phyloP scores from a whole-genome alignment of 2,113 vertebrate species.

The Siniperca knerii region DNA sequence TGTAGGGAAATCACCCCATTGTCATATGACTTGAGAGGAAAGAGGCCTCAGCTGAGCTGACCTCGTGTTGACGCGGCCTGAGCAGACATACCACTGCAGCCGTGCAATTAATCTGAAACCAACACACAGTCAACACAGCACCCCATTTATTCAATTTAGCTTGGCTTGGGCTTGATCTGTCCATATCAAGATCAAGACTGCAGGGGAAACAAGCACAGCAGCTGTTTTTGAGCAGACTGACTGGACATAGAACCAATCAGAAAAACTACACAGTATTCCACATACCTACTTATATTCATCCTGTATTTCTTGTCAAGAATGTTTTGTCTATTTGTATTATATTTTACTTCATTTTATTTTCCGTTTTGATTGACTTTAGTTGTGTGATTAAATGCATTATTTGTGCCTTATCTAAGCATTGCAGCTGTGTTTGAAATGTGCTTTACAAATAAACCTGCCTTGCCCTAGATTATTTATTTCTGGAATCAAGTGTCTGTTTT shows the following conservation, averaged over 20 bases:
- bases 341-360: background rate
- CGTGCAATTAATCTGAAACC: conserved; percentile 29
- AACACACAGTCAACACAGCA: conserved; percentile 40
- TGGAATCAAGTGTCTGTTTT: background rate
- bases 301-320: background rate
- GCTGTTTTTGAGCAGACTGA: conserved; percentile 6
- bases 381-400: background rate
- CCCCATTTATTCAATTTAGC: conserved; percentile 30
- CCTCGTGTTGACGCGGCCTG: conserved; percentile 20
- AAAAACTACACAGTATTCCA: background rate
- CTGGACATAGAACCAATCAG: background rate
- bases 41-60: conserved; percentile 36
- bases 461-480: background rate
- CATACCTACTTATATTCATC: background rate
- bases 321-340: background rate
- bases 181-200: background rate
- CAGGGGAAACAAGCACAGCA: background rate
- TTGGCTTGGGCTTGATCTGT: conserved; percentile 18
- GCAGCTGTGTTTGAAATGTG: background rate
- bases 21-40: conserved; percentile 66
- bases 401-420: background rate
- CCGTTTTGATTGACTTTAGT: background rate
- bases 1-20: conserved; percentile 47
- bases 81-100: conserved; percentile 36
- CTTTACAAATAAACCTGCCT: background rate